Base-by-base conservation (phyloP, 1,140 invertebrate genomes). In the Platyura marginata region DNA sequence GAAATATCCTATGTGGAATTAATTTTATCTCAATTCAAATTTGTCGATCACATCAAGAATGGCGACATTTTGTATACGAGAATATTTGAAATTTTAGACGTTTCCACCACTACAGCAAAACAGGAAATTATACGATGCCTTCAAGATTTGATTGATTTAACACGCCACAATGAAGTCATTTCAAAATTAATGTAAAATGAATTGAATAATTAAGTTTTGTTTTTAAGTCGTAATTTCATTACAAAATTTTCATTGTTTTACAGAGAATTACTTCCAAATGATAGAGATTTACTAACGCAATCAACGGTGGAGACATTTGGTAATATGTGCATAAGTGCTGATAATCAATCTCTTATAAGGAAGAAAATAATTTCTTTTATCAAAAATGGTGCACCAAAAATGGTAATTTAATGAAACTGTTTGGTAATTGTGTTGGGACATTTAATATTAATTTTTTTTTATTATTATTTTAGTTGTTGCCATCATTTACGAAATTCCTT, bases 151-250 rank as follows among this genome's bases (percentile, higher is more conserved):
- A 41, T 60, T 9, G 54, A 58, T 33, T 43, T 49, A 22, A 54
- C 45, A 20, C 55, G 53, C 43, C 57, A 60, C 35, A 53, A 59
- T 39, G 56, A 51, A 4, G 60, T 59, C 47, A 54, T 55, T 1
- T 40, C 56, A 9, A 20, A 58, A 20, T 47, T 60, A 3, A 48
- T 49, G 57, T 60, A 23, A n/a, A n/a, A n/a, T n/a, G n/a, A n/a
- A n/a, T n/a, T n/a, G n/a, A n/a, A n/a, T n/a, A n/a, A n/a, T n/a
- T n/a, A n/a, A n/a, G n/a, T n/a, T n/a, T n/a, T n/a, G n/a, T n/a
- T n/a, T n/a, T n/a, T n/a, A n/a, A n/a, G n/a, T n/a, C n/a, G n/a
- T n/a, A n/a, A n/a, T n/a, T n/a, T n/a, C n/a, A n/a, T n/a, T n/a
- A n/a, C n/a, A n/a, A n/a, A n/a, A n/a, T n/a, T n/a, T 4, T 21